A percentile compares a stretch with the other conserved stretches of the same genome.
These are phyloP conservation scores for Cebuella pygmaea DNA, from an alignment of 2,797 vertebrate genomes.

Conservation along the genomic window DNA sequence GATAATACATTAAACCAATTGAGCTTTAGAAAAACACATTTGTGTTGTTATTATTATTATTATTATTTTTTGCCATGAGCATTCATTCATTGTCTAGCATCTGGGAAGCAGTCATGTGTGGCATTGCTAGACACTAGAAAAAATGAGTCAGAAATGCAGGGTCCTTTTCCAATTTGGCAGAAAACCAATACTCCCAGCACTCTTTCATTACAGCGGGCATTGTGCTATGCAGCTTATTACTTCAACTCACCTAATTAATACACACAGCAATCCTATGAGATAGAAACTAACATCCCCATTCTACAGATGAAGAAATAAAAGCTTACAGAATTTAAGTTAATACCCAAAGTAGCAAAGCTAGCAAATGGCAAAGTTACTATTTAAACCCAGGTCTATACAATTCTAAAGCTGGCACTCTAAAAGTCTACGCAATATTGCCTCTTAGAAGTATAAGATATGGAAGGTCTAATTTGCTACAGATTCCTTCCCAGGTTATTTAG, in stretches of 20 bases:
- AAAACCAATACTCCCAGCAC: background rate
- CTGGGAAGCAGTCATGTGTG: background rate
- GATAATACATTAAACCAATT: background rate
- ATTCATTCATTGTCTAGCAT: background rate
- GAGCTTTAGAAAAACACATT: background rate
- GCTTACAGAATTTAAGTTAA: background rate
- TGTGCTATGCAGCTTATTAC: background rate
- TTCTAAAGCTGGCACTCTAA: background rate
- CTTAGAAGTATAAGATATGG: background rate
- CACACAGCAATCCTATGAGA: background rate
- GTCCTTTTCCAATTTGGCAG: background rate
- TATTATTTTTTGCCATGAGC: background rate
- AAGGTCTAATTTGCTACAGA: background rate
- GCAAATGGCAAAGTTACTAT: background rate
- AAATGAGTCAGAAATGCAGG: background rate
- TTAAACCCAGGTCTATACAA: background rate
- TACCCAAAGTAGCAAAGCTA: background rate
- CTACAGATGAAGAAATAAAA: background rate
- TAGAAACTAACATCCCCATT: background rate
- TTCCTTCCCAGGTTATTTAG: background rate
- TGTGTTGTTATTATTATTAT: background rate
- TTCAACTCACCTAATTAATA: background rate
- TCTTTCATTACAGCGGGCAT: background rate
- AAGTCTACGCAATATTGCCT: background rate
- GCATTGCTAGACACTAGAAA: background rate